phyloP scores from a whole-genome alignment of 2,888 invertebrate species.

The Andrena haemorrhoa region DNA sequence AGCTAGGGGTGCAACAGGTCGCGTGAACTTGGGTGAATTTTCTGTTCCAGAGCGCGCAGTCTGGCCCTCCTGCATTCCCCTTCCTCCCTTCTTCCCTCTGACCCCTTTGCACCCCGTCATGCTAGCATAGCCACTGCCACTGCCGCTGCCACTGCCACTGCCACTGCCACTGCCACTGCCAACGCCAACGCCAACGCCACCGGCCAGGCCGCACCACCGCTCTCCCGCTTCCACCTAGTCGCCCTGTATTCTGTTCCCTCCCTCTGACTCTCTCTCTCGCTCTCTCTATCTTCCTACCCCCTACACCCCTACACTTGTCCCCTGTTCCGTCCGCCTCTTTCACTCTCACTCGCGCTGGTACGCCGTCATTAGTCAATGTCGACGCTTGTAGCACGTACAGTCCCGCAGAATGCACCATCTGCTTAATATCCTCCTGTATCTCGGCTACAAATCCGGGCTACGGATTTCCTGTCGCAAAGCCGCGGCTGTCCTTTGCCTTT shows the following conservation, averaged over 20 bases:
- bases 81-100: constrained; percentile 54
- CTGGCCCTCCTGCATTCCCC: constrained; percentile 77
- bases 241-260: background rate
- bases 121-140: constrained; percentile 48
- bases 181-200: background rate
- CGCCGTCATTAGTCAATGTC: constrained; percentile 85
- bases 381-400: constrained; percentile 82
- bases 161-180: constrained; percentile 50
- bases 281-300: constrained; percentile 32
- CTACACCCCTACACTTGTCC: constrained; percentile 35
- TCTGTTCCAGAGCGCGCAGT: constrained; percentile 83
- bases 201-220: no score
- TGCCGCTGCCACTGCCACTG: constrained; percentile 41
- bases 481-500: constrained; percentile 48
- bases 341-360: constrained; percentile 63
- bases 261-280: no score
- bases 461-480: constrained; percentile 68
- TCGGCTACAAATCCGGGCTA: constrained; percentile 77
- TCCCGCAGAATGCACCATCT: constrained; percentile 82
- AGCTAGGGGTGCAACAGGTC: constrained; percentile 85
- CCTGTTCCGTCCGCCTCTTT: background rate
- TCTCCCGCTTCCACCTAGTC: background rate
- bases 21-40: constrained; percentile 85
- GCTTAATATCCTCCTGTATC: constrained; percentile 80
- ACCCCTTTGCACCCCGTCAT: constrained; percentile 53